Percentiles rank a stretch among this genome's conserved stretches.
phyloP scores from a whole-genome alignment of 2,113 vertebrate species.

The Coptodon rendalli region DNA sequence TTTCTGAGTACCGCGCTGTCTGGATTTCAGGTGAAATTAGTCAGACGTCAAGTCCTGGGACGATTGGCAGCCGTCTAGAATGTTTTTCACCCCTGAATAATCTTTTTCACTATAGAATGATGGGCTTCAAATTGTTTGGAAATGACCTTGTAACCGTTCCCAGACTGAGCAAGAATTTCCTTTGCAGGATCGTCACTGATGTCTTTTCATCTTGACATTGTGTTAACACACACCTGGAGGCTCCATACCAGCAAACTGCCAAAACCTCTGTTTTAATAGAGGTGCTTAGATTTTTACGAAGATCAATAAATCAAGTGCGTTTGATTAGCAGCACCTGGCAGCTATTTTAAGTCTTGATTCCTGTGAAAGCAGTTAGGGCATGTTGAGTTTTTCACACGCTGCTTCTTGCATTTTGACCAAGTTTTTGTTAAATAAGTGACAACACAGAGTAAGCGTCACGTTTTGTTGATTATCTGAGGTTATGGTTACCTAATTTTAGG shows the following conservation, averaged over 20 bases:
- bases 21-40: neutral
- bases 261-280: neutral
- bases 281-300: rapidly evolving
- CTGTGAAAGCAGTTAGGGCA: neutral
- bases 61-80: neutral
- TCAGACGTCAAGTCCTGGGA: neutral
- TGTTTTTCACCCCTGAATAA: neutral
- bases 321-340: neutral
- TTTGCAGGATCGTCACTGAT: neutral
- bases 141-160: neutral
- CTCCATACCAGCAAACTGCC: neutral
- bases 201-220: neutral
- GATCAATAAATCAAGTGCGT: neutral
- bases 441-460: rapidly evolving
- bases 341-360: neutral
- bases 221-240: neutral
- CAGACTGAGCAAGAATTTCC: neutral
- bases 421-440: neutral
- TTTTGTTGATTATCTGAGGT: neutral
- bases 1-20: neutral
- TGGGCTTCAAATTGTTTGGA: neutral
- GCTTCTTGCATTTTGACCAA: neutral
- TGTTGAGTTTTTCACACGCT: neutral
- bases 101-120: neutral
- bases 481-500: neutral